Base-by-base conservation (phyloP, 2,113 vertebrate genomes). In the Riparia riparia region DNA sequence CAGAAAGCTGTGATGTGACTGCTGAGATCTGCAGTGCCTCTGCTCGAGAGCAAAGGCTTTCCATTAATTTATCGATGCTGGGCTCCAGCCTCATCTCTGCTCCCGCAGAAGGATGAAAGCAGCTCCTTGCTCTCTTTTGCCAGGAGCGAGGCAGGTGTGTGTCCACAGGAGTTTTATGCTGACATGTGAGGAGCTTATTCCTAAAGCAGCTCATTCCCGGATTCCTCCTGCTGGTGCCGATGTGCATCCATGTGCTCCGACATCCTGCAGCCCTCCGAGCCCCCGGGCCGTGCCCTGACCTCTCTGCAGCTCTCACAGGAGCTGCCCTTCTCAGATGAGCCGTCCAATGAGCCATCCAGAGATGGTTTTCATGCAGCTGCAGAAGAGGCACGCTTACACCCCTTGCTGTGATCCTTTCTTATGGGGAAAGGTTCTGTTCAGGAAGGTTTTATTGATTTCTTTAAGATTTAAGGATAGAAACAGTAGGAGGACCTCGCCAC, bases 41-140 rank as follows among this genome's bases (percentile, higher is more conserved):
- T 31, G 34, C 42, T 92, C 3, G 4, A 66, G 78, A 80, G 85
- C 63, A 73, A 37, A 89, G 63, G 32, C 76, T 41, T 61, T 18
- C 88, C 16, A 9, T 68, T 78, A 73, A 60, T 73, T 83, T 78
- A 78, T 31, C 31, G 68, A 32, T 83, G 76, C 80, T 32, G 95
- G 58, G 68, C 86, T 95, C 79, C 86, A 89, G 93, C 54, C 60
- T 86, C 83, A 11, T n/a, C 60, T 18, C 92, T 89, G 45, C 81
- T 93, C 68, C 19, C 0, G 1, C 54, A 56, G 63, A 37, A 81
- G 69, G 89, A 74, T 90, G 53, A 89, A 93, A 89, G 89, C 7
- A 7, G 56, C 86, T 95, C 64, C 86, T 66, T 58, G 42, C 29
- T 93, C 66, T 70, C 69, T 26, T 41, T 79, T 80, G 68, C 22